Evolutionary conservation across 2,888 invertebrate species (phyloP).

Genomic region (Eustalomyia histrio): DNA sequence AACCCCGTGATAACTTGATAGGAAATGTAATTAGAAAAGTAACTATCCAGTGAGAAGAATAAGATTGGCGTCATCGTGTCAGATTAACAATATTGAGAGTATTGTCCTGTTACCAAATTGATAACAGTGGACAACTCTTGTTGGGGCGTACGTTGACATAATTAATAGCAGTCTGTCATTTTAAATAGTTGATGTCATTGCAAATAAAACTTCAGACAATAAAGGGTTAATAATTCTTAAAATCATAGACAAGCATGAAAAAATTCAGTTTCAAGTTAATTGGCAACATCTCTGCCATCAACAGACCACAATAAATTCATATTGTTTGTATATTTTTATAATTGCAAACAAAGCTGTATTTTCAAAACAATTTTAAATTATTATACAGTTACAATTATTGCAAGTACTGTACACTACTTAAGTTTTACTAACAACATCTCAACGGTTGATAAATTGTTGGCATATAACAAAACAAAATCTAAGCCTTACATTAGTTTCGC

Average conservation of each 20-base stretch:
- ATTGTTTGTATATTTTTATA: background rate
- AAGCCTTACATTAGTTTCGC: constrained; percentile 67
- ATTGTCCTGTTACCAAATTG: no score
- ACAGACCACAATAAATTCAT: background rate
- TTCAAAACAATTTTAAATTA: constrained; percentile 36
- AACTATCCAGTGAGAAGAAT: no score
- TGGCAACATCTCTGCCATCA: background rate
- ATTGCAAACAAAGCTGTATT: constrained; percentile 26
- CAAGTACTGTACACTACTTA: constrained; percentile 41
- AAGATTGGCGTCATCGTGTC: no score
- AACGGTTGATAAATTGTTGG: constrained; percentile 64
- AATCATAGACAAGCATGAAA: background rate
- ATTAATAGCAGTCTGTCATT: no score
- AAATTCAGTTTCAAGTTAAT: background rate
- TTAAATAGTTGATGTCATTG: no score
- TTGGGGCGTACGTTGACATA: no score
- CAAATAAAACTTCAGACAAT: no score
- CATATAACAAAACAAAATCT: constrained; percentile 35
- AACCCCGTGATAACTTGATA: no score
- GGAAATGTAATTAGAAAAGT: no score
- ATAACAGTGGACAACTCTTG: no score
- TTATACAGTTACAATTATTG: constrained; percentile 52
- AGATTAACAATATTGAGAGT: no score
- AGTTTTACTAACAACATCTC: constrained; percentile 35
- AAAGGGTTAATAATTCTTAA: background rate